Base-by-base conservation (phyloP, 1,140 invertebrate species). In the Ceratitis capitata region DNA sequence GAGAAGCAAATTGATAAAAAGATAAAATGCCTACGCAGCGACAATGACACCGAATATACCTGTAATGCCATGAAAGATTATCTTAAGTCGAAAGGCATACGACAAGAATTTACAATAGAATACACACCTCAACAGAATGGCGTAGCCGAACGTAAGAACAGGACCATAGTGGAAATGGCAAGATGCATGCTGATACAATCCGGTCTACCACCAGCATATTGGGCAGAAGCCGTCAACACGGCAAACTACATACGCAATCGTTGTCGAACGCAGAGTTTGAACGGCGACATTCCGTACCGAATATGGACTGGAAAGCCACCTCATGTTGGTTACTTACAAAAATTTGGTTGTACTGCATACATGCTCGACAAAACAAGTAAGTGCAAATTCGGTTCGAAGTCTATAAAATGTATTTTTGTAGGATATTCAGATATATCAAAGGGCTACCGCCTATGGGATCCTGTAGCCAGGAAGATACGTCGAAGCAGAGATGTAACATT, bases 261-360 rank as follows among this genome's bases (percentile, higher is more conserved):
- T 58, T 85, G 84, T 83, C 83, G 85, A 89, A 84, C 86, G 83
- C 47, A 85, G n/a, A 74, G 69, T 53, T 35, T 85, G 16, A 26
- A 23, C 12, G 84, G 84, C 19, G 16, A 82, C 29, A 92, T 89
- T 16, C 91, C 92, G 9, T 85, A 88, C 49, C 90, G 92, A 84
- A 39, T 87, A 19, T 92, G 91, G 86, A 87, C 83, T 84, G 87
- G 87, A 14, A 87, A 86, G 82, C 92, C 89, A 78, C 89, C 89
- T 26, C 85, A 91, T 84, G 64, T 92, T 0, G 87, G 85, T 29
- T 86, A 92, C 69, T 56, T 92, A 16, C 82, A 87, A 84, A 45
- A 90, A 16, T 92, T 92, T 88, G 91, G 90, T 86, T n/a, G n/a
- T 53, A 26, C 42, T 23, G 61, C 26, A 9, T 49, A 49, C 47